A percentile compares a stretch with the other conserved stretches of the same genome.
Conservation (phyloP, 1,140 invertebrate species). For the Drosophila ercepeae region DNA sequence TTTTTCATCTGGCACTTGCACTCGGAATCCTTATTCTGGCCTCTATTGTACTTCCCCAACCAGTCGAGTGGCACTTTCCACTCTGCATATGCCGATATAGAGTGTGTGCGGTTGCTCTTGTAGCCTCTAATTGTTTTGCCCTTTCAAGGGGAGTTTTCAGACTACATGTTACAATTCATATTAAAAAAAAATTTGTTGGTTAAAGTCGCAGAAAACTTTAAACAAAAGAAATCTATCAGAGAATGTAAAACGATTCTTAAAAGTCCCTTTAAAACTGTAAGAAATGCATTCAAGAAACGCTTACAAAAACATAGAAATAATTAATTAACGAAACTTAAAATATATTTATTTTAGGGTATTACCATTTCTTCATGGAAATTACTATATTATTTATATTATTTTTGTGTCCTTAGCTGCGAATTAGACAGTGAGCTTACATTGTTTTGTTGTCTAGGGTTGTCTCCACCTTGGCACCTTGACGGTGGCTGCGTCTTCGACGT, state of each 20-base stretch:
- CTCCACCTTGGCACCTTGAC: slow-evolving; percentile 44
- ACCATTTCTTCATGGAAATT: too few species aligned
- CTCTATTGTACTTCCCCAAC: slow-evolving; percentile 21
- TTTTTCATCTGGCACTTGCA: slow-evolving; percentile 3
- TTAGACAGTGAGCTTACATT: slow-evolving; percentile 44
- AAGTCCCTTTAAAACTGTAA: too few species aligned
- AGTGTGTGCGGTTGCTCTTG: not conserved
- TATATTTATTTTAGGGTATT: too few species aligned
- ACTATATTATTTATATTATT: too few species aligned
- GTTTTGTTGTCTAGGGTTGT: slow-evolving; percentile 31
- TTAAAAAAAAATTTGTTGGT: too few species aligned
- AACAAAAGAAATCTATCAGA: too few species aligned
- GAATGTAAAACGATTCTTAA: too few species aligned
- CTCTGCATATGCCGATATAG: slow-evolving; percentile 21
- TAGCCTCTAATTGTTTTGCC: slow-evolving; percentile 12
- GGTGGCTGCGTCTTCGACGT: slow-evolving; percentile 47
- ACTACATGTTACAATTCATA: not conserved
- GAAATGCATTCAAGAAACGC: too few species aligned
- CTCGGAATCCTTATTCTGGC: slow-evolving; percentile 24
- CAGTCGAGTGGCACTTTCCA: slow-evolving; percentile 40
- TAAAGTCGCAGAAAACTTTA: too few species aligned
- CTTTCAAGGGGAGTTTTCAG: not conserved
- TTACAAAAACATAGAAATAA: too few species aligned
- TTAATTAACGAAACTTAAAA: too few species aligned
- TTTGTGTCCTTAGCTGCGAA: slow-evolving; percentile 20